phyloP scores from a whole-genome alignment of 2,888 invertebrate species.

The Leucophora obtusa region DNA sequence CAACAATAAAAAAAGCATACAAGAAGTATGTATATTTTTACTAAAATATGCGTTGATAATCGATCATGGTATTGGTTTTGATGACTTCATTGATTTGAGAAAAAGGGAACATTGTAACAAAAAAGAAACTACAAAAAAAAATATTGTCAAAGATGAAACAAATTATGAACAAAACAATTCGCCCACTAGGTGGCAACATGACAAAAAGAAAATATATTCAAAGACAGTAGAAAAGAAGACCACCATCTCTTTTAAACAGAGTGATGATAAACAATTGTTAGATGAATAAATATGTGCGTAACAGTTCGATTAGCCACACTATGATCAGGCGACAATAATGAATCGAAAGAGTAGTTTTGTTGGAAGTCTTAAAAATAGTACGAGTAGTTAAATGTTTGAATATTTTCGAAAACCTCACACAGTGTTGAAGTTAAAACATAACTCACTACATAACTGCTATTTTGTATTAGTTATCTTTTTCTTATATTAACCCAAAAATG shows the following conservation, averaged over 20 bases:
- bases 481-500: too few relatives aligned
- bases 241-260: conserved; percentile 27
- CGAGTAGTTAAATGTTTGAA: conserved; percentile 1
- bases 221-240: conserved; percentile 17
- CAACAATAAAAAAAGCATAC: neutral
- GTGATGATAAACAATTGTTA: conserved; percentile 40
- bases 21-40: conserved; percentile 13
- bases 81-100: conserved; percentile 70
- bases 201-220: conserved; percentile 15
- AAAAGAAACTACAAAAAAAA: neutral
- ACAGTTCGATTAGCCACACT: conserved; percentile 60
- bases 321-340: conserved; percentile 47
- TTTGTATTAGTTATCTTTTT: too few relatives aligned
- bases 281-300: conserved; percentile 60
- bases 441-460: too few relatives aligned
- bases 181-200: conserved; percentile 59
- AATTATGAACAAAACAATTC: conserved; percentile 47
- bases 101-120: conserved; percentile 3
- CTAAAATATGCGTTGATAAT: conserved; percentile 71
- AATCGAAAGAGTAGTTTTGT: conserved; percentile 7
- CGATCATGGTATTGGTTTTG: conserved; percentile 73
- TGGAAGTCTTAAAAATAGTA: neutral
- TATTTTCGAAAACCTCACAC: conserved; percentile 34
- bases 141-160: neutral
- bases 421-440: conserved; percentile 25